phyloP scores from a whole-genome alignment of 2,797 vertebrate species.

The Darevskia nairensis region DNA sequence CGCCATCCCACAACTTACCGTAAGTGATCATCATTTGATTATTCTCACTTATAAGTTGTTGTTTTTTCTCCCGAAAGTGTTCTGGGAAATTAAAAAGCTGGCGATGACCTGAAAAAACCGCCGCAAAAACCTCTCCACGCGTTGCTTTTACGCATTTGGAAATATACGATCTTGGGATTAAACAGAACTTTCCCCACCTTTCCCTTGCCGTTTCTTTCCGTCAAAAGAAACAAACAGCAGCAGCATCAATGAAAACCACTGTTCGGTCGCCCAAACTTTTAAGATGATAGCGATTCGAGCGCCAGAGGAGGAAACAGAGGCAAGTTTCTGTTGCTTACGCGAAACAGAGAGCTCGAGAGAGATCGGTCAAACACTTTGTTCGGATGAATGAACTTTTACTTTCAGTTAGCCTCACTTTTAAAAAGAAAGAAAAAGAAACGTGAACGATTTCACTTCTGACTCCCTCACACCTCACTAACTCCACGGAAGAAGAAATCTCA shows the following conservation, averaged over 20 bases:
- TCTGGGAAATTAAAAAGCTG: background rate
- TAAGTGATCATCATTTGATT: background rate
- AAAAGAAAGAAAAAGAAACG: background rate
- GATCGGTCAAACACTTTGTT: background rate
- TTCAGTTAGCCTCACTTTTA: background rate
- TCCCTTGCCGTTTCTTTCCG: background rate
- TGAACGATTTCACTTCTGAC: background rate
- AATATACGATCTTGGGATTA: background rate
- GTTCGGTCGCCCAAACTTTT: too few relatives aligned
- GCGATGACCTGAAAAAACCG: background rate
- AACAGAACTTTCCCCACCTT: background rate
- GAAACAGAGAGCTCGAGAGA: background rate
- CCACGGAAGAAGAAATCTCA: background rate
- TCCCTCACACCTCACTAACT: background rate
- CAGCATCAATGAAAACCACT: too few relatives aligned
- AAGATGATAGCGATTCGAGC: background rate
- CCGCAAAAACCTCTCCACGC: background rate
- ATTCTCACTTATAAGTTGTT: background rate
- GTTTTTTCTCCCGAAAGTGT: background rate
- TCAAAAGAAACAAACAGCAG: background rate
- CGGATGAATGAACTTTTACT: constrained; percentile 20
- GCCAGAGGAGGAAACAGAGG: background rate
- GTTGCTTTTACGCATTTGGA: background rate
- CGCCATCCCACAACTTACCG: background rate
- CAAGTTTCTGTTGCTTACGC: background rate